Conservation (phyloP, 2,888 invertebrate genomes). For the Eupithecia dodoneata region DNA sequence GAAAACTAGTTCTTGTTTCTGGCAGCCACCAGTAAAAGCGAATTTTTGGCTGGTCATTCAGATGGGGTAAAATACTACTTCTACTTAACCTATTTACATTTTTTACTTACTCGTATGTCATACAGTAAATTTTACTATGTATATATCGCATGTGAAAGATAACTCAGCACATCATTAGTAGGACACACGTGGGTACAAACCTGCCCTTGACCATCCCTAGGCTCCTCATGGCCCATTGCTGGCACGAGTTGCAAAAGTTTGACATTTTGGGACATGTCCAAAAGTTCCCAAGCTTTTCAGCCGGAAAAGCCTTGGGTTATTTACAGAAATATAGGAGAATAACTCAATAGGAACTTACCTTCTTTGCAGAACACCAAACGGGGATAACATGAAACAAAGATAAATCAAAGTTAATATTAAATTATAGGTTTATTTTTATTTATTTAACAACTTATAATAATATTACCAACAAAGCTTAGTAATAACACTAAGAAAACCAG, state of each 20-base stretch:
- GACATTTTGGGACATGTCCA: slow-evolving; percentile 13
- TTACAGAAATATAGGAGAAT: neutral
- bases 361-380: slow-evolving; percentile 32
- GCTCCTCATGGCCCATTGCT: neutral
- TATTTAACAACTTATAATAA: too few species aligned
- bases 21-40: too few species aligned
- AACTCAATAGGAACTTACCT: slow-evolving; percentile 25
- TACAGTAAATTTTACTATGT: too few species aligned
- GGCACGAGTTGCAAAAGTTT: slow-evolving; percentile 4
- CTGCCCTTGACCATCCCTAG: neutral
- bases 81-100: too few species aligned
- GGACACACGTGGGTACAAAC: neutral
- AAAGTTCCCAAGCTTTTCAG: neutral
- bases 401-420: slow-evolving; percentile 24
- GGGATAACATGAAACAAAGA: slow-evolving; percentile 34
- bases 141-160: neutral
- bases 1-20: too few species aligned
- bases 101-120: too few species aligned
- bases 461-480: too few species aligned
- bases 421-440: too few species aligned
- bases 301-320: neutral
- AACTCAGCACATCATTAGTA: slow-evolving; percentile 4
- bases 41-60: too few species aligned
- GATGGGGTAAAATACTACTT: too few species aligned
- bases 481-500: too few species aligned